Conservation (phyloP, 64 coral and sea anemone species). For the Pachyseris speciosa region DNA sequence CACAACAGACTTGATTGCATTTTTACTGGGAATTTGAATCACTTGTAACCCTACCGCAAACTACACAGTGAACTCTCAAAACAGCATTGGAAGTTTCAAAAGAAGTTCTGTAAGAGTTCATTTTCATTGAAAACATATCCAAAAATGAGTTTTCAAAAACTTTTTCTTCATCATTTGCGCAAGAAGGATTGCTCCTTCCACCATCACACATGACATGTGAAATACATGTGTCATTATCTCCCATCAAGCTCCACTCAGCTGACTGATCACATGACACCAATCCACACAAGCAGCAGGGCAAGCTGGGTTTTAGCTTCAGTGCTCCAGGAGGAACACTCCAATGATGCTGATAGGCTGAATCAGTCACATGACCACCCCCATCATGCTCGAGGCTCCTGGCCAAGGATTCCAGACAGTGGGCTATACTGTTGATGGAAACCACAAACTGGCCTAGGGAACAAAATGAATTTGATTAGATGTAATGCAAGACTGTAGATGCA, state of each 20-base stretch:
- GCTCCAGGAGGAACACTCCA: constrained; percentile 77
- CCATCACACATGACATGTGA: background rate
- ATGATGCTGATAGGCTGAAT: constrained; percentile 82
- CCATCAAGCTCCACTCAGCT: constrained; percentile 76
- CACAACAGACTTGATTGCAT: too few species aligned
- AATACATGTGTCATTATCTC: background rate
- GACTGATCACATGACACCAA: constrained; percentile 55
- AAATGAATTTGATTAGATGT: background rate
- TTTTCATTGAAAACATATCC: constrained; percentile 51
- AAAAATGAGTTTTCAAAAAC: constrained; percentile 18
- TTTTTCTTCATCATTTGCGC: background rate
- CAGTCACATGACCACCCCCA: constrained; percentile 72
- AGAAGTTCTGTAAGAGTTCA: constrained; percentile 64
- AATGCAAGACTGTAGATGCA: too few species aligned
- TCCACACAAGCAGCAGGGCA: constrained; percentile 76
- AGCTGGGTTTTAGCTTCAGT: constrained; percentile 22
- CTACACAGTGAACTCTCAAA: constrained; percentile 61
- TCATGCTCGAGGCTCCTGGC: constrained; percentile 80
- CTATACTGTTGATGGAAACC: constrained; percentile 73
- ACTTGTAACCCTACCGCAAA: background rate
- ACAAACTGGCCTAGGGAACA: constrained; percentile 68
- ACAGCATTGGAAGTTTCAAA: constrained; percentile 80
- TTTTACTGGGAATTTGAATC: background rate
- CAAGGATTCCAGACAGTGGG: constrained; percentile 71
- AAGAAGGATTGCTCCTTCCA: background rate